Evolutionary conservation across 1,140 invertebrate genomes (phyloP).

Genomic region (Coptotermes formosanus): DNA sequence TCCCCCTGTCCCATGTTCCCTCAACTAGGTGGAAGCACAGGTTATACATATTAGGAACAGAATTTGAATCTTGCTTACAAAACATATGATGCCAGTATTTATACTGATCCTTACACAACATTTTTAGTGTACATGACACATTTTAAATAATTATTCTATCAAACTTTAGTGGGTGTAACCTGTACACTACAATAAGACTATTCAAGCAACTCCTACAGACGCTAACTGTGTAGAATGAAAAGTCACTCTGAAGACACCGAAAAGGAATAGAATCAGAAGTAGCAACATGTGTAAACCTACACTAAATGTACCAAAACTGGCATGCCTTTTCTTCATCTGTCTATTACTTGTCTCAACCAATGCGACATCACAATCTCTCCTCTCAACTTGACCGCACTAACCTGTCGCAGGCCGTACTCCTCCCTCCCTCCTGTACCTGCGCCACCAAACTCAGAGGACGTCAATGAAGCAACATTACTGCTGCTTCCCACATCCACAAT

Average conservation of each 20-base stretch:
- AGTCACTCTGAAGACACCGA: background rate
- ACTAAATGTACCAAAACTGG: background rate
- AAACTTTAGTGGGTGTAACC: background rate
- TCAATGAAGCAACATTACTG: conserved; percentile 6
- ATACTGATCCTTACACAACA: no score
- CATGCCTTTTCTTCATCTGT: conserved; percentile 4
- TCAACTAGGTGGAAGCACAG: no score
- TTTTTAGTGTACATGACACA: background rate
- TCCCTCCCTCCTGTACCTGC: conserved; percentile 15
- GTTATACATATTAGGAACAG: no score
- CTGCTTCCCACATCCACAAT: conserved; percentile 42
- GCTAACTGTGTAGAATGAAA: background rate
- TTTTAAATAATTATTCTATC: background rate
- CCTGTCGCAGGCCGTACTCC: conserved; percentile 20
- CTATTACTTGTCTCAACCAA: conserved; percentile 12
- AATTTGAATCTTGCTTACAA: no score
- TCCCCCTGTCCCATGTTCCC: no score
- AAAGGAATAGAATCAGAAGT: background rate
- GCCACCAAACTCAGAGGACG: background rate
- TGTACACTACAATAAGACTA: background rate
- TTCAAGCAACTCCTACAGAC: background rate
- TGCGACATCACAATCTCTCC: background rate
- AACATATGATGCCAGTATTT: no score
- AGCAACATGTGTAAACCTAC: background rate
- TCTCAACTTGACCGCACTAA: conserved; percentile 5